Evolutionary conservation across 30 jellyfish, hydroid and myxozoan species (phyloP).

Genomic region (Rhopilema esculentum): DNA sequence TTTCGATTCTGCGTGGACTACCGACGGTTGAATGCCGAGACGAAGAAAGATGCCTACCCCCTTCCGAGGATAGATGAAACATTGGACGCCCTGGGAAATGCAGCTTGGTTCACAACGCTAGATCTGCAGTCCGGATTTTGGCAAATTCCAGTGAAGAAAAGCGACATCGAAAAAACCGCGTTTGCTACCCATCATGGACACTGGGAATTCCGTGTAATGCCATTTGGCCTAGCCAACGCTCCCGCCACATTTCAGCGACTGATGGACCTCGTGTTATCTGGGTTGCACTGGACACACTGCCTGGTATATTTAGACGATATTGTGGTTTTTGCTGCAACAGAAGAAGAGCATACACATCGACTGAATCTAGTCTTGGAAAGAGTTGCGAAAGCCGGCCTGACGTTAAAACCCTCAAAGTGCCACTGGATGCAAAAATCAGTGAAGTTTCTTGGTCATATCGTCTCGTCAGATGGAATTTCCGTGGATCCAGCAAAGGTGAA

Average conservation of each 20-base stretch:
- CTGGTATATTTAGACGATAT: conserved; percentile 48
- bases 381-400: conserved; percentile 38
- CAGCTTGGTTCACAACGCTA: conserved; percentile 26
- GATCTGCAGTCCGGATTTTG: conserved; percentile 53
- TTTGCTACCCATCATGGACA: conserved; percentile 7
- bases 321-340: conserved; percentile 13
- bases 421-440: conserved; percentile 30
- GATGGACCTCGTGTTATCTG: conserved; percentile 50
- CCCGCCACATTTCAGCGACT: conserved; percentile 67
- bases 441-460: conserved; percentile 64
- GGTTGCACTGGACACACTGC: conserved; percentile 45
- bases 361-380: conserved; percentile 51
- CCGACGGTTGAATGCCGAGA: conserved; percentile 9
- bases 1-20: conserved; percentile 58
- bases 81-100: conserved; percentile 42
- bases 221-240: conserved; percentile 42
- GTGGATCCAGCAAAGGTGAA: conserved; percentile 51
- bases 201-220: conserved; percentile 2
- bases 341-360: conserved; percentile 30
- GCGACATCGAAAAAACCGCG: conserved; percentile 34
- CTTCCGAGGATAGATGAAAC: conserved; percentile 26
- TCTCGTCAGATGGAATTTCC: conserved; percentile 32
- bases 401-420: conserved; percentile 61
- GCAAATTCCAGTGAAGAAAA: conserved; percentile 14
- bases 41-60: not conserved